Evolutionary conservation across 2,888 invertebrate genomes (phyloP), one percentile per base, ranked within the genome.

Genomic region (Lasioglossum morio): DNA sequence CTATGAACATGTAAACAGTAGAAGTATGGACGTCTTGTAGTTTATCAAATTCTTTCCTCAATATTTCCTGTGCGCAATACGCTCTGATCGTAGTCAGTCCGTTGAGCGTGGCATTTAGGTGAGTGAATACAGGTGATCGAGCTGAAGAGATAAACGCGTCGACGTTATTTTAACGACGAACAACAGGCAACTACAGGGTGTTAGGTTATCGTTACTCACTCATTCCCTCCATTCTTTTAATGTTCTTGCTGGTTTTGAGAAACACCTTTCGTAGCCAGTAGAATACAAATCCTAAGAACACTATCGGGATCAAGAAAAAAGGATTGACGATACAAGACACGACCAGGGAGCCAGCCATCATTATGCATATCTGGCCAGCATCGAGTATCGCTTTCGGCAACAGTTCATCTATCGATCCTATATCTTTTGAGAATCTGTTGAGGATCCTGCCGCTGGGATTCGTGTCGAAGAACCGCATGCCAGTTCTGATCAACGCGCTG

Each of bases 391-490:
- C 96, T 86, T 97, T 96, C 0, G 97, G 97, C 12, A 91, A 70
- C 14, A 97, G 94, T 91, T 98, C 98, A 91, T 98, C 98, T 93
- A 98, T 97, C 0, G 97, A 96, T 0, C 98, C 98, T 92, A 98
- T 96, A 92, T 98, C 98, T 93, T 98, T 98, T 0, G 98, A 97
- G 92, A 98, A 98, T 87, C 98, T 96, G 93, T 98, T 98, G 72
- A 98, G 96, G 87, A 98, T 98, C 78, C 97, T 96, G 57, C 98
- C 97, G 90, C 97, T 97, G 3, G 98, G 98, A 94, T 98, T 98
- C 0, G 97, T 97, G 92, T 98, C 98, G 93, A 98, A 99, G 95
- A 98, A 98, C 80, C 96, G 94, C 95, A 97, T 96, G 3, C 96
- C 95, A 0, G 96, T 95, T 79, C 96, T 93, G n/a, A 96, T 95